Evolutionary conservation across 2,113 vertebrate genomes (phyloP), one percentile per base, ranked within the genome.

Genomic region (Paratilapia polleni): DNA sequence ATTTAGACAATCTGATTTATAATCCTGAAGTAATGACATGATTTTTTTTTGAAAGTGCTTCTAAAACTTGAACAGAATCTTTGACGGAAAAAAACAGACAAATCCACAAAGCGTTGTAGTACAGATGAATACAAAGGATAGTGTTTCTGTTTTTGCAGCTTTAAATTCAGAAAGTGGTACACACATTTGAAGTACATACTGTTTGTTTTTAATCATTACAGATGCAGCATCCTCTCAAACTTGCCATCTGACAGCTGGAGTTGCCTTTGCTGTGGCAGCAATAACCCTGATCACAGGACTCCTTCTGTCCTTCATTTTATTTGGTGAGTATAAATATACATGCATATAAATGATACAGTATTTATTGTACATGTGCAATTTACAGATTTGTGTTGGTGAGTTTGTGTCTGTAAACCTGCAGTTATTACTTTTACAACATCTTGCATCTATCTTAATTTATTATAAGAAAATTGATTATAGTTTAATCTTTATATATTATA

Each of bases 271-370:
- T 22, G 7, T 31, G 8, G 19, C 63, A 77, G 47, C 74, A 8
- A 0, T 28, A 58, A 28, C 73, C 15, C n/a, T 91, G 4, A 4
- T 87, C 2, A 11, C 22, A 0, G 84, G 34, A 38, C 15, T 89
- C 34, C 1, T 85, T 11, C 28, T 84, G n/a, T 15, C 12, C 28
- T 26, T 52, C 2, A 2, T 74, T 3, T 61, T 82, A 57, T 77
- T 56, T 52, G 83, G 88, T 90, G 73, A 83, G 83, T 73, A 19
- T 19, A 28, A 56, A 19, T 28, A 13, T 12, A 5, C 5, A 17
- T 9, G 1, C 24, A 26, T 41, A 13, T 57, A 41, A 36, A 28
- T 61, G 24, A 43, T 43, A 52, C 43, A 28, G 34, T 43, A 36
- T 8, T 36, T 7, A 36, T 36, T 36, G 8, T 36, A 8, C 36